Percentiles rank a stretch among this genome's conserved stretches.
phyloP scores from a whole-genome alignment of 2,797 vertebrate genomes.

The Xenops minutus region DNA sequence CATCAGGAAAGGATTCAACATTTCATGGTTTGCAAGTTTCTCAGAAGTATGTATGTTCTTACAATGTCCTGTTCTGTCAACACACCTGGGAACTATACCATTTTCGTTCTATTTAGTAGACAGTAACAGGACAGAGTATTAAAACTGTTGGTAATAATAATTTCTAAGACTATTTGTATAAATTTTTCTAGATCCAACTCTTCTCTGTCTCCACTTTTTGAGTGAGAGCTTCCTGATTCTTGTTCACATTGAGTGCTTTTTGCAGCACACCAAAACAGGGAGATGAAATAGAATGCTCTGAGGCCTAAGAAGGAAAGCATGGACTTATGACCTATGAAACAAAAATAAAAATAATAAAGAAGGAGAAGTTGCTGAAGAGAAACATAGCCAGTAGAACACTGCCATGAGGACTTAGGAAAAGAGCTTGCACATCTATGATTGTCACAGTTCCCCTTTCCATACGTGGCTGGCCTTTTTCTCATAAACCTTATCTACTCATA shows the following conservation, averaged over 20 bases:
- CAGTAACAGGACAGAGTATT: background rate
- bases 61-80: background rate
- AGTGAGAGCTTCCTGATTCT: background rate
- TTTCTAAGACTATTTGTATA: slow-evolving; percentile 14
- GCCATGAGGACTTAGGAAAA: background rate
- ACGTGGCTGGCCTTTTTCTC: background rate
- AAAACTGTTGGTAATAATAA: background rate
- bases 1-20: background rate
- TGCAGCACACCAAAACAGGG: background rate
- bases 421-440: background rate
- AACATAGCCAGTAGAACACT: background rate
- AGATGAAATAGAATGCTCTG: background rate
- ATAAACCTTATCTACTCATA: background rate
- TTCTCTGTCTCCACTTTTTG: background rate
- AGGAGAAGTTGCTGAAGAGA: background rate
- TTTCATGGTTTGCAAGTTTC: background rate
- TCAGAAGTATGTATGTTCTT: background rate
- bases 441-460: background rate
- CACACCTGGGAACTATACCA: background rate
- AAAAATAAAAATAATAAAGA: background rate
- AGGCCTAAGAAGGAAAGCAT: background rate
- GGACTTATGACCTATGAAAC: background rate
- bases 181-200: background rate
- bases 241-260: background rate
- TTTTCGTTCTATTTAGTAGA: background rate